Evolutionary conservation across 2,797 vertebrate species (phyloP), one percentile per base, ranked within the genome.

Genomic region (Hemitrygon akajei): DNA sequence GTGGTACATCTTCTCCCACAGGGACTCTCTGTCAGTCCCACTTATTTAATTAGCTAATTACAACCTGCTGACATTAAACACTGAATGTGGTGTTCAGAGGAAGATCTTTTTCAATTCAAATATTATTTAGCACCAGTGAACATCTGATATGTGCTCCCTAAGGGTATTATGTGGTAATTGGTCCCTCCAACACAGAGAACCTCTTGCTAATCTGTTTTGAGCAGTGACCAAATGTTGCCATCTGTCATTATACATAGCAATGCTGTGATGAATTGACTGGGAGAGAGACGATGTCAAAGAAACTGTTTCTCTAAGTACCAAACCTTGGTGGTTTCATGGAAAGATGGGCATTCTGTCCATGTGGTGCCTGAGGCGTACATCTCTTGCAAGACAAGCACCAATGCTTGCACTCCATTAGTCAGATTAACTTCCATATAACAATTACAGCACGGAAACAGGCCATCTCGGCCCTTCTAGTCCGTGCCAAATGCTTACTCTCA

Each of bases 1-100:
- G 94, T 94, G 94, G 91, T 93, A 94, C 95, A 94, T 94, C 95
- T 95, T 86, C 94, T 95, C 95, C 96, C 95, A 94, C 91, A 95
- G 94, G 96, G 94, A 95, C 95, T 58, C 95, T 95, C 96, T 95
- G 96, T 96, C 96, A 96, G 96, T 95, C 96, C 91, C 95, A 95
- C 95, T 96, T 95, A 95, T 96, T 96, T 97, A 96, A 97, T 96
- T 96, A 96, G 95, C 97, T 96, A 96, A 96, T 96, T 96, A 96
- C 96, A 96, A 96, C 96, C 96, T 95, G 96, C 96, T 96, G 96
- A 95, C 96, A 96, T 94, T 95, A 96, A 94, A 95, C 95, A 95
- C 95, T 95, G 96, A 96, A 95, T 94, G 94, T 94, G 94, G 95
- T 95, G 95, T 95, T 95, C 94, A 89, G 94, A 95, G 95, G 94